Evolutionary conservation across 1,140 invertebrate species (phyloP).

Genomic region (Pachyrhynchus sulphureomaculatus): DNA sequence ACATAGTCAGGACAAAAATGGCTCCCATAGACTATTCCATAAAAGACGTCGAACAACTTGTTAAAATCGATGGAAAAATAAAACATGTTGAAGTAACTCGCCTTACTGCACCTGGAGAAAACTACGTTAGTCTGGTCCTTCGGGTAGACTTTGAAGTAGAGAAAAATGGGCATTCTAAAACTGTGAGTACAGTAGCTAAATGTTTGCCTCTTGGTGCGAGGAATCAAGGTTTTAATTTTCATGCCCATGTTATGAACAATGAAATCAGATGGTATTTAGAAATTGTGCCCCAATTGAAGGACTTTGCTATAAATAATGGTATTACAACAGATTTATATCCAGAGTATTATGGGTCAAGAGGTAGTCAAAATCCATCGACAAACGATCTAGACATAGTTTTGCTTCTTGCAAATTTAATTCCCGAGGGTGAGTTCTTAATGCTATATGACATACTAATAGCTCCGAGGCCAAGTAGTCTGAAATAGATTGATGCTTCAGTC

Average conservation of each 20-base stretch:
- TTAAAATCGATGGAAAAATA: not conserved
- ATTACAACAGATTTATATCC: not conserved
- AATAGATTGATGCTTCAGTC: no score
- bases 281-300: not conserved
- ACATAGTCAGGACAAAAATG: no score
- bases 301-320: not conserved
- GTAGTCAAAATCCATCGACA: not conserved
- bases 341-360: not conserved
- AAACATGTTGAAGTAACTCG: no score
- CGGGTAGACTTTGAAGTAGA: no score
- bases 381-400: not conserved
- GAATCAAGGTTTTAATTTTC: not conserved
- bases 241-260: not conserved
- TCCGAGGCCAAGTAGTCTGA: not conserved
- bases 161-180: no score
- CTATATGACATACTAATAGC: no score
- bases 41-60: not conserved
- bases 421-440: no score
- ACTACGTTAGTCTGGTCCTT: not conserved
- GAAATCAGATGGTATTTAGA: no score
- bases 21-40: no score
- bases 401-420: not conserved
- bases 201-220: not conserved
- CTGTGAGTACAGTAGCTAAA: no score
- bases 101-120: no score